phyloP scores from a whole-genome alignment of 2,113 vertebrate genomes.

The Hystrix brachyura region DNA sequence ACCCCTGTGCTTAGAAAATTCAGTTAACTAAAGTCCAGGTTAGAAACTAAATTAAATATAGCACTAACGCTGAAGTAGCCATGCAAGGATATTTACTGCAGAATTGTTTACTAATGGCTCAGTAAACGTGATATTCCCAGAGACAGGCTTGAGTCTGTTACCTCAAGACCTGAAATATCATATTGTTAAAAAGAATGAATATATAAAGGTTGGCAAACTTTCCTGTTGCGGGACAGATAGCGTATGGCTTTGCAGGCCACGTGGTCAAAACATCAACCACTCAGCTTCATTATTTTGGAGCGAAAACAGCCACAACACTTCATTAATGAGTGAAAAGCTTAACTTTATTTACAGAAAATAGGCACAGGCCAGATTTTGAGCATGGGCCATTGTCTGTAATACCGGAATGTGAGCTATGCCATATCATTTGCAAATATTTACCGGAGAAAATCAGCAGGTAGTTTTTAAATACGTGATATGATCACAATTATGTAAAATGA shows the following conservation, averaged over 20 bases:
- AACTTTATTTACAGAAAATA: not conserved
- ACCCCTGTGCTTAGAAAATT: not conserved
- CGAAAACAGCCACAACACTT: not conserved
- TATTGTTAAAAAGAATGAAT: not conserved
- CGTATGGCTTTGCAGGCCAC: not conserved
- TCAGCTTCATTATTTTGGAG: not conserved
- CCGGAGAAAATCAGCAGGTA: not conserved
- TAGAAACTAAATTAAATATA: not conserved
- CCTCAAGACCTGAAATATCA: not conserved
- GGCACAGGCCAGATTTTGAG: not conserved
- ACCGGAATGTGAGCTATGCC: not conserved
- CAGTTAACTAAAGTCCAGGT: not conserved
- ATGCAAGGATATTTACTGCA: not conserved
- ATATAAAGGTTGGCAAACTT: not conserved
- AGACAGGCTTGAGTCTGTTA: not conserved
- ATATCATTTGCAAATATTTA: not conserved
- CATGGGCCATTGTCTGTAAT: rapidly evolving
- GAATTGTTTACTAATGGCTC: not conserved
- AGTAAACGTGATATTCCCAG: not conserved
- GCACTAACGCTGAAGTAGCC: not conserved
- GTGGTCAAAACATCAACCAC: too few species aligned
- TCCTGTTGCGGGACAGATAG: not conserved
- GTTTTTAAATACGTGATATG: not conserved
- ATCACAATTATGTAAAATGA: not conserved
- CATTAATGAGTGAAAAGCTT: rapidly evolving